Percentiles rank a stretch among this genome's conserved stretches.
Conservation (phyloP, 2,797 vertebrate genomes). For the Momotus momota region DNA sequence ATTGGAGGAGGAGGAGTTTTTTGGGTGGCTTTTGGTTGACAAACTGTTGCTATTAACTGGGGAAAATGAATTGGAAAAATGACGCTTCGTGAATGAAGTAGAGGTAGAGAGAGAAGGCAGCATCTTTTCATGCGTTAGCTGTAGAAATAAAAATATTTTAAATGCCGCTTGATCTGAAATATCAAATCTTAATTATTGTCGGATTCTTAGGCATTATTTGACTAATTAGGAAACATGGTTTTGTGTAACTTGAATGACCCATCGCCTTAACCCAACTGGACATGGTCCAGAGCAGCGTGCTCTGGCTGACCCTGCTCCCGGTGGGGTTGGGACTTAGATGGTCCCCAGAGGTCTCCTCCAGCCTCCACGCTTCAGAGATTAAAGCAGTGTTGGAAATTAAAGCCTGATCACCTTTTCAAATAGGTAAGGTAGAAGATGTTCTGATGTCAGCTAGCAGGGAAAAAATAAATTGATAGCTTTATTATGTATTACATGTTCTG, state of each 20-base stretch:
- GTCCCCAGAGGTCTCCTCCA: neutral
- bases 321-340: accelerated
- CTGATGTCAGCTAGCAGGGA: neutral
- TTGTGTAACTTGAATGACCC: neutral
- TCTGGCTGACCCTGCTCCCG: neutral
- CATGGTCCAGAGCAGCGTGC: neutral
- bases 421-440: neutral
- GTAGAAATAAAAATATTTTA: neutral
- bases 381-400: neutral
- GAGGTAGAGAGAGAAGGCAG: neutral
- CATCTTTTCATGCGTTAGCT: neutral
- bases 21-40: too few relatives aligned
- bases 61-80: neutral
- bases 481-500: accelerated
- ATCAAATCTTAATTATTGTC: neutral
- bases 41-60: neutral
- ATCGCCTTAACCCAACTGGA: accelerated
- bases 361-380: accelerated
- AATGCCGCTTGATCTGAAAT: neutral
- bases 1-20: too few relatives aligned
- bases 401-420: neutral
- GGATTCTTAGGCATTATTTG: neutral
- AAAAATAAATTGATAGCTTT: neutral
- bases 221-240: neutral
- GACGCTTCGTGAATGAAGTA: neutral